These are phyloP conservation scores for Brachypteracias leptosomus DNA, from an alignment of 2,113 vertebrate genomes.

Conservation along the genomic window DNA sequence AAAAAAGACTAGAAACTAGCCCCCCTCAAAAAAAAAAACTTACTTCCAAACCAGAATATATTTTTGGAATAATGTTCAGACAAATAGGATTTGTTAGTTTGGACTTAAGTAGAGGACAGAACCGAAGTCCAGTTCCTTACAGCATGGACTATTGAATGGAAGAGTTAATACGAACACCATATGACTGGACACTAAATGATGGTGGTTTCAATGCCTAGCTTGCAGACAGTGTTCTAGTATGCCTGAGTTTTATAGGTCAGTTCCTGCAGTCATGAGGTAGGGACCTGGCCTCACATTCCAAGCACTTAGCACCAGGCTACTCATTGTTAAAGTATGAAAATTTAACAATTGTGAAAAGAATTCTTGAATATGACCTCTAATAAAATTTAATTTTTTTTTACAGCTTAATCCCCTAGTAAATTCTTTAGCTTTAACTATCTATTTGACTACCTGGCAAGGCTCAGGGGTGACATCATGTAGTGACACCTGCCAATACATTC, in stretches of 20 bases:
- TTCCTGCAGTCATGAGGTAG: not conserved
- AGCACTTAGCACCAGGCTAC: not conserved
- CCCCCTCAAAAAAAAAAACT: not conserved
- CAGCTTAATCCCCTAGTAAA: not conserved
- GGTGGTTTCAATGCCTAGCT: not conserved
- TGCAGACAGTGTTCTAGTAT: not conserved
- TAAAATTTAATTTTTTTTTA: not conserved
- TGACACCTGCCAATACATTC: not conserved
- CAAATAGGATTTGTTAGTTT: not conserved
- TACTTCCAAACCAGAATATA: not conserved
- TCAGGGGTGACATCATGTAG: not conserved
- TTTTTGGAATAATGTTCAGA: not conserved
- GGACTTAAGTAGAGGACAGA: not conserved
- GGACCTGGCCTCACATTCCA: not conserved
- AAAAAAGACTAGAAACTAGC: not conserved
- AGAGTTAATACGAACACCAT: not conserved
- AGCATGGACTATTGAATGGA: not conserved
- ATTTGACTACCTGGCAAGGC: not conserved
- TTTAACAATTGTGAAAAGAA: not conserved
- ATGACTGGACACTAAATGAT: not conserved
- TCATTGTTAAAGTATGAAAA: not conserved
- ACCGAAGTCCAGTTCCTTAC: not conserved
- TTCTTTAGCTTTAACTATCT: not conserved
- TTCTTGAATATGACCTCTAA: not conserved
- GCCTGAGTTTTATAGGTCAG: not conserved